Evolutionary conservation across 2,113 vertebrate species (phyloP), one percentile per base, ranked within the genome.

Genomic region (Megalops atlanticus): DNA sequence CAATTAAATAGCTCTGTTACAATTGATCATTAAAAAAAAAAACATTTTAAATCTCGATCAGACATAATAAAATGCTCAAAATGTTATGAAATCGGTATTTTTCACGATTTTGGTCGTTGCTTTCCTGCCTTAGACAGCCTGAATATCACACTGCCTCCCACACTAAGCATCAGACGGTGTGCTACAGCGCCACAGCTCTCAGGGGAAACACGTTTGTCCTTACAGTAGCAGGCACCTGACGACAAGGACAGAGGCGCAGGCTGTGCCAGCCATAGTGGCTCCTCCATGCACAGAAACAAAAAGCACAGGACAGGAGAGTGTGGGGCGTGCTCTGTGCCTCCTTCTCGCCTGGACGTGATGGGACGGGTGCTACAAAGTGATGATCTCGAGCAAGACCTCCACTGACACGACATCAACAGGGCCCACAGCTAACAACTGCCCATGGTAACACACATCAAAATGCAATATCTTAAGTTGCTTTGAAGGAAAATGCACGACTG

Each of bases 211-310:
- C 71, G 6, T 4, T 5, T 40, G 71, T 24, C 33, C 38, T 24
- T 40, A 73, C 14, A 73, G 71, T 36, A 73, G 27, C 36, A 73
- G 16, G 7, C 3, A 24, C 10, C 33, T 16, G 33, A 38, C 12
- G 6, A 3, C 54, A n/a, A 27, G n/a, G 54, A 40, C 16, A 24
- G 35, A 40, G 36, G 14, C 70, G 49, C 14, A 41, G 58, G 27
- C 77, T 69, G 77, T 16, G n/a, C n/a, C 41, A n/a, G 54, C 54
- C 52, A n/a, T n/a, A n/a, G n/a, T n/a, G n/a, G 11, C 74, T 21
- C 35, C 45, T 54, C 11, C 21, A 77, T 11, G 43, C 35, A 27
- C 10, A 45, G 77, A 39, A 24, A 18, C 31, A 47, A 33, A 49
- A 4, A 16, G 41, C 45, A 31, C 3, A 31, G 74, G 43, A 15